A percentile compares a stretch with the other conserved stretches of the same genome.
phyloP scores from a whole-genome alignment of 37 sponge, comb jelly and placozoan species.

The Lycopodina hypogea region DNA sequence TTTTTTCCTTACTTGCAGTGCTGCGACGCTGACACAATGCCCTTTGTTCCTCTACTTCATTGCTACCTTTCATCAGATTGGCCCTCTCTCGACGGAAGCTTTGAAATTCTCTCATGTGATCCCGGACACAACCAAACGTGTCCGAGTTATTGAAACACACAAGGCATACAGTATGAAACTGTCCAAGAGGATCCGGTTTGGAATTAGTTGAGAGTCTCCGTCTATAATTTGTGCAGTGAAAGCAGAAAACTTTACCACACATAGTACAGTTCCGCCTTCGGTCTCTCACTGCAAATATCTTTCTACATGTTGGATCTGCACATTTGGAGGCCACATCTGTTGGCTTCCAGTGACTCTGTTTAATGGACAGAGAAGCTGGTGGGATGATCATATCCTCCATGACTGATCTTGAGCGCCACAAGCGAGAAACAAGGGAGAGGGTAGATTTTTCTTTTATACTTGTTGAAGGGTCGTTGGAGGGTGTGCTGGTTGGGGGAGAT shows the following conservation, averaged over 20 bases:
- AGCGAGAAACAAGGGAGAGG: neutral
- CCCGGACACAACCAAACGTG: neutral
- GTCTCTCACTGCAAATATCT: slow-evolving; percentile 1
- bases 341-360: slow-evolving; percentile 33
- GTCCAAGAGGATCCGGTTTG: slow-evolving; percentile 44
- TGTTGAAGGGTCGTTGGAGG: neutral
- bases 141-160: slow-evolving; percentile 22
- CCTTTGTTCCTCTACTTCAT: too few species aligned
- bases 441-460: neutral
- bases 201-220: slow-evolving; percentile 44
- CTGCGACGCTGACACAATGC: neutral
- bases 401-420: neutral
- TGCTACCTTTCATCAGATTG: neutral
- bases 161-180: slow-evolving; percentile 30
- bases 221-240: slow-evolving; percentile 18
- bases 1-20: neutral
- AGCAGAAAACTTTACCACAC: slow-evolving; percentile 59
- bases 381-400: neutral
- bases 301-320: slow-evolving; percentile 25
- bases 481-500: neutral
- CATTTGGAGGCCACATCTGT: slow-evolving; percentile 24
- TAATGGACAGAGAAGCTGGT: slow-evolving; percentile 1
- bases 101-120: slow-evolving; percentile 21
- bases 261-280: slow-evolving; percentile 39
- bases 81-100: neutral